These are phyloP conservation scores for Anomalospiza imberbis DNA, from an alignment of 2,797 vertebrate species.

Conservation along the genomic window DNA sequence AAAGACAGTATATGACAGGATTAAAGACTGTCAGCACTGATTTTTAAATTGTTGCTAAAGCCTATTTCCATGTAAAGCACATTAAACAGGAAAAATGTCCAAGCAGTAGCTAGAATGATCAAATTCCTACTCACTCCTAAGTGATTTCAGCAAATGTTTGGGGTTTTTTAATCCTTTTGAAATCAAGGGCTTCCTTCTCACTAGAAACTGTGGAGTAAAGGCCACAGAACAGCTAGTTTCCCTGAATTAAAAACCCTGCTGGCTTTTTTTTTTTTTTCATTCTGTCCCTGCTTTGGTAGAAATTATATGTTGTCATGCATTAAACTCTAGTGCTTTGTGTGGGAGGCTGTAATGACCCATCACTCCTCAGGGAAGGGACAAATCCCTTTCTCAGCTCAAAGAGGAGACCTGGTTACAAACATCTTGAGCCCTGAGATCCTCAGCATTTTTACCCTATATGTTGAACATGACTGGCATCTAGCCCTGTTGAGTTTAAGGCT, in stretches of 20 bases:
- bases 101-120: not conserved
- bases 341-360: not conserved
- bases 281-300: not conserved
- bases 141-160: not conserved
- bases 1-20: conserved; percentile 40
- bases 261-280: not conserved
- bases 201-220: not conserved
- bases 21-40: conserved; percentile 8
- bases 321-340: not conserved
- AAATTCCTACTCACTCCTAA: not conserved
- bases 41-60: conserved; percentile 43
- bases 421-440: not conserved
- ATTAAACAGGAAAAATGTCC: not conserved
- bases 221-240: not conserved
- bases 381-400: not conserved
- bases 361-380: not conserved
- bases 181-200: not conserved
- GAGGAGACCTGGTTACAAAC: not conserved
- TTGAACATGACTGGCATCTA: not conserved
- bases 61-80: conserved; percentile 24
- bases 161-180: not conserved
- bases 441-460: not conserved
- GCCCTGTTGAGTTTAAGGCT: not conserved
- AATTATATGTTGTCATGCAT: not conserved
- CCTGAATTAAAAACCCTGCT: not conserved